These are phyloP conservation scores for Rhagonycha fulva DNA, from an alignment of 2,888 invertebrate genomes.

Conservation along the genomic window DNA sequence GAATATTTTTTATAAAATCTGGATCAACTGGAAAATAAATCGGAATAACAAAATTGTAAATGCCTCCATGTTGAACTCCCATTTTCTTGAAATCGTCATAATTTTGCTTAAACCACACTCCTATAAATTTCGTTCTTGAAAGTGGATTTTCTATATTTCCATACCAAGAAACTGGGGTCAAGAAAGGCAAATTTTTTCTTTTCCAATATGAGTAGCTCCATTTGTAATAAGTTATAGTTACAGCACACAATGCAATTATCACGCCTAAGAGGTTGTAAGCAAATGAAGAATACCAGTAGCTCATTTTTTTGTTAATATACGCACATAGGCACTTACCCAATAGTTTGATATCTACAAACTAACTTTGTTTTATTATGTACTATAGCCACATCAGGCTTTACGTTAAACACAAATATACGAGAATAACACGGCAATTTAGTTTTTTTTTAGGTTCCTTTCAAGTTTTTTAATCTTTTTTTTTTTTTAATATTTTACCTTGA, in stretches of 20 bases:
- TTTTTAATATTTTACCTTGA: no score
- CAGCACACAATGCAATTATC: neutral
- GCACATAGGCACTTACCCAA: no score
- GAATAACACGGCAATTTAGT: no score
- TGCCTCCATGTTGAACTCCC: neutral
- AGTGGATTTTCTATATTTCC: constrained; percentile 39
- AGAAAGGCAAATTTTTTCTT: constrained; percentile 35
- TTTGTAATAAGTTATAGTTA: constrained; percentile 30
- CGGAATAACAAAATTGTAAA: constrained; percentile 29
- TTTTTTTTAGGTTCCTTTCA: no score
- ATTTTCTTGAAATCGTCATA: constrained; percentile 26
- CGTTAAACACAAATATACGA: no score
- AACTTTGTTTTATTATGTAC: no score
- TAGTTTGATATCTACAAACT: no score
- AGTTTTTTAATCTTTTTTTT: no score
- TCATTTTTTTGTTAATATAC: no score
- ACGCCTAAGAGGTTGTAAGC: neutral
- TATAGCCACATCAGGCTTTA: no score
- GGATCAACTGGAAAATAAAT: constrained; percentile 45
- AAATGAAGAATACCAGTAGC: neutral
- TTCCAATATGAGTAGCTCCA: constrained; percentile 42
- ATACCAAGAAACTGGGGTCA: constrained; percentile 41
- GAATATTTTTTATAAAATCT: constrained; percentile 45
- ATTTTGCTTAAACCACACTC: constrained; percentile 20
- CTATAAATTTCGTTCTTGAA: neutral